Evolutionary conservation across 2,797 vertebrate species (phyloP), one percentile per base, ranked within the genome.

Genomic region (Chelon auratus): DNA sequence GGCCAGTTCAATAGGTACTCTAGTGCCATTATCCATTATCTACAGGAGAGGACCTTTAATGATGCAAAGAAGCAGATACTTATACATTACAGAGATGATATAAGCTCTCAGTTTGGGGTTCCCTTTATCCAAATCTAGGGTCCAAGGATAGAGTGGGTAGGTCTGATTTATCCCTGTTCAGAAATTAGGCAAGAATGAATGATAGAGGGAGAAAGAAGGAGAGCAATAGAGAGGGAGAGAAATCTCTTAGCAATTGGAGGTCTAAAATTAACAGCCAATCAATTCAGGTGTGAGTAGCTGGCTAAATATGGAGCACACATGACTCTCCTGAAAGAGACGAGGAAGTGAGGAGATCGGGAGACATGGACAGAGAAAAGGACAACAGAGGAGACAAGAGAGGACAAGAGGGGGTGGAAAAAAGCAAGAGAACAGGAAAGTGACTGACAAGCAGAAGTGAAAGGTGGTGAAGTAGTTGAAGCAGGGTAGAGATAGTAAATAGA

Each of bases 221-320:
- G 45, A 54, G 18, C 2, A 58, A 40, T 20, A 50, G 30, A 52
- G 48, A 47, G 45, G 43, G 45, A 30, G 50, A 68, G 20, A 61
- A 71, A 69, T 80, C 75, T 60, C 78, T 67, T 68, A 64, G 87
- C 72, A 83, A 83, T 87, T 71, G 75, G 48, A 77, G 24, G 56
- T 82, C 82, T 91, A 87, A 89, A 88, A 84, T 90, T 73, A 91
- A 86, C 85, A 74, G 26, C 83, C 85, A 87, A 89, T 90, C 81
- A 82, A 75, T 81, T 86, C 73, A 88, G 73, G 73, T 81, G 67
- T 40, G 40, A 79, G 67, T 17, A 17, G 52, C 45, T 30, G 51
- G 58, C 56, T 90, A 82, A 84, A 84, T 82, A 77, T 87, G 87
- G 83, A 77, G 59, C 72, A 74, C 68, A 65, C 78, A 62, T 78